Percentiles rank a stretch among this genome's conserved stretches.
Evolutionary conservation across 2,113 vertebrate genomes (phyloP).

Genomic region (Siniperca chuatsi): DNA sequence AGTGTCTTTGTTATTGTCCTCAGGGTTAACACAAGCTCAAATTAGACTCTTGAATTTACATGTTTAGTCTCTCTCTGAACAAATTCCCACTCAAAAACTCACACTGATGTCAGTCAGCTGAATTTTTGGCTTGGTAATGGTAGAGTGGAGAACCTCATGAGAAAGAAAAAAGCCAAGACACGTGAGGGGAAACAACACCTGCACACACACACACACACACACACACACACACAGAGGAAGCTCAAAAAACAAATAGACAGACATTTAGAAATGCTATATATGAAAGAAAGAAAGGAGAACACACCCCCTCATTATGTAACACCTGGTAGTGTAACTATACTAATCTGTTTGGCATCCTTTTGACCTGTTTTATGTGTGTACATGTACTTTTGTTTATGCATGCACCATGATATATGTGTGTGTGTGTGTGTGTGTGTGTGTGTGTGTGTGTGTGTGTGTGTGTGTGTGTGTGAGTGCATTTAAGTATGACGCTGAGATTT

Average conservation of each 20-base stretch:
- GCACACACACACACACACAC: no score
- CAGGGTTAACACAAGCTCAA: no score
- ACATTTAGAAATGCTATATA: no score
- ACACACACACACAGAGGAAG: no score
- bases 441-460: no score
- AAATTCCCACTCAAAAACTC: background rate
- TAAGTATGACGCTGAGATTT: background rate
- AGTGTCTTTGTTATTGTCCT: background rate
- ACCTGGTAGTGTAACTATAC: background rate
- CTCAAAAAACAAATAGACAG: no score
- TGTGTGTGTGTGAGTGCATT: background rate
- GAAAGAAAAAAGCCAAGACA: background rate
- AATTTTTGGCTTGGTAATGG: no score
- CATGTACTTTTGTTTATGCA: no score
- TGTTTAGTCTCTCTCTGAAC: background rate
- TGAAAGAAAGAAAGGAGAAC: no score
- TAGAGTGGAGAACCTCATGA: background rate
- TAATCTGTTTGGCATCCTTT: background rate
- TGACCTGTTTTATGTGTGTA: background rate
- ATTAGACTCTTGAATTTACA: background rate
- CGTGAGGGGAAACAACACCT: no score
- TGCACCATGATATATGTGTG: background rate
- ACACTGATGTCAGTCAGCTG: background rate
- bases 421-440: no score
- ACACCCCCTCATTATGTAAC: background rate